Base-by-base conservation (phyloP, 2,888 invertebrate genomes). In the Crossocerus cetratus region DNA sequence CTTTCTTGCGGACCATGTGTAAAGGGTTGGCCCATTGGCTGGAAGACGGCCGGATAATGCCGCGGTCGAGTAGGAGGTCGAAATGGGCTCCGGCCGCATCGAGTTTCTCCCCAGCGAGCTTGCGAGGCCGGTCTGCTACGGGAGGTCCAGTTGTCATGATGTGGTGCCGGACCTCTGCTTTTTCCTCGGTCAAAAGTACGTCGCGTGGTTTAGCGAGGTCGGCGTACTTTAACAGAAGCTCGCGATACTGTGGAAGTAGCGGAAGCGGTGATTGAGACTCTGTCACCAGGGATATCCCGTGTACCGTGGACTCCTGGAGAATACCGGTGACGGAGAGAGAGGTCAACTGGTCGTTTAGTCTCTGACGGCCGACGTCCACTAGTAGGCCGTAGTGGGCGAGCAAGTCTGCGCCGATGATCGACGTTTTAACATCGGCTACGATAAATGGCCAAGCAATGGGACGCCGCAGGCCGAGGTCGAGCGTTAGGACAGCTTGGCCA, bases 21-120 rank as follows among this genome's bases (percentile, higher is more conserved):
- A 56, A 14, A 0, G 67, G 61, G 11, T 53, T 61, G 3, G 56
- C 61, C 21, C 69, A 69, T 1, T 56, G 63, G 8, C 57, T 65
- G 4, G 22, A 56, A 3, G 57, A 65, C 0, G 45, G 57, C 2
- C 58, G 18, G 13, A 44, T 45, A 0, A 58, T 53, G 0, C 58
- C 65, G 2, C 21, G 21, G 3, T n/a, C 16, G 2, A 13, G 18
- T 20, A 18, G 8, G 8, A 1, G 11, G 14, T n/a, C 20, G 3
- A 43, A 43, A 16, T 8, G 43, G 43, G 43, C 54, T 2, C 44
- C 22, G 0, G 56, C 56, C 0, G 56, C 65, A 0, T 20, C 11
- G 0, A 57, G 5, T 5, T 65, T 58, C 1, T 57, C 65, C 1
- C 23, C 45, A 4, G 22, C 1, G 0, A 65, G 11, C 0, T 20